Base-by-base conservation (phyloP, 1,140 invertebrate genomes). In the Aphaenogaster rudis region DNA sequence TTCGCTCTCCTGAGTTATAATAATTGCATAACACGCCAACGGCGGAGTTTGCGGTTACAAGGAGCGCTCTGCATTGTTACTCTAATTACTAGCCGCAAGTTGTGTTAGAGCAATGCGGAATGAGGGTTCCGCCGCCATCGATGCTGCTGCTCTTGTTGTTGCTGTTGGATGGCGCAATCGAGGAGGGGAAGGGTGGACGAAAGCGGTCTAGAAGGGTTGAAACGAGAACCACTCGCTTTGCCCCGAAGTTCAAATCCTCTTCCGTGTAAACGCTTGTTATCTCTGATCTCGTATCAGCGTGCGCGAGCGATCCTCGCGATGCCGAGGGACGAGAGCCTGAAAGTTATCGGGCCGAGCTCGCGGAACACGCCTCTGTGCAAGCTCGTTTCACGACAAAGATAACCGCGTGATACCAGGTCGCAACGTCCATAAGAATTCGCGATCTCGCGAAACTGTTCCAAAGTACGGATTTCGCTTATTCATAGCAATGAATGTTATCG, bases 181-280 rank as follows among this genome's bases (percentile, higher is more conserved):
- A 66, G 50, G 42, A 69, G 21, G 17, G 6, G 36, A 33, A 42
- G 28, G 57, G 17, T 61, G 71, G 61, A 87, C 59, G 59, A 50
- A 33, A 39, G 64, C 11, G 63, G 63, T 81, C 48, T 59, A 42
- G 63, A 86, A 71, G 89, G 81, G 86, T 88, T 84, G 77, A 79
- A 88, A 90, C 87, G 87, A 90, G 78, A 90, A 77, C 90, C 48
- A 88, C 86, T 88, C 63, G 89, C 71, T 91, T 90, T 86, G 82
- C 69, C 33, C 42, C 72, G 21, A 90, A 90, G 64, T 91, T 88
- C 78, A 81, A 80, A 88, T 88, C 90, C 89, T 88, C 89, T 91
- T 59, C 50, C 54, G 42, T 72, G 78, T 91, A 88, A 91, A 91
- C 90, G 90, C 90, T 90, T 54, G 89, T 91, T 90, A 91, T 91